phyloP scores from a whole-genome alignment of 2,888 invertebrate species.

The Pardosa pseudoannulata region DNA sequence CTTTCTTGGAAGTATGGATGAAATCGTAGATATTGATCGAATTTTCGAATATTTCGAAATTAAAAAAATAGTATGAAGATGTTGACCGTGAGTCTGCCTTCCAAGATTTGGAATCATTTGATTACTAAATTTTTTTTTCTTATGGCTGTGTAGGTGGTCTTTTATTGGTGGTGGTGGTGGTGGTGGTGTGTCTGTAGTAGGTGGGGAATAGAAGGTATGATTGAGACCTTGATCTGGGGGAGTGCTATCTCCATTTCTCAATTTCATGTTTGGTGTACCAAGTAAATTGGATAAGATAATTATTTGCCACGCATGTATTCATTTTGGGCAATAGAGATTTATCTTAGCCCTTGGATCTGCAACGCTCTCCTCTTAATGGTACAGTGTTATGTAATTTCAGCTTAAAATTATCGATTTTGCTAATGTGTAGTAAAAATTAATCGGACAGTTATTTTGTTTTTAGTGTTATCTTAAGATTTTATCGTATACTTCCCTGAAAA shows the following conservation, averaged over 20 bases:
- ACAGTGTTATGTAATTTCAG: not conserved
- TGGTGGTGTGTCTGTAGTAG: not conserved
- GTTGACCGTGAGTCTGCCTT: too few relatives aligned
- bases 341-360: not conserved
- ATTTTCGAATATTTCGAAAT: too few relatives aligned
- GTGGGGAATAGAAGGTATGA: not conserved
- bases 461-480: too few relatives aligned
- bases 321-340: not conserved
- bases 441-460: too few relatives aligned
- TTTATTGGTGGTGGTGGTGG: not conserved
- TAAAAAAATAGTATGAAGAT: too few relatives aligned
- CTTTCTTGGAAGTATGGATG: too few relatives aligned
- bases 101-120: too few relatives aligned
- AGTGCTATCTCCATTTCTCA: not conserved
- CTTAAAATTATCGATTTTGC: not conserved
- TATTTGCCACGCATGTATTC: not conserved
- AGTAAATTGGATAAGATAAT: not conserved
- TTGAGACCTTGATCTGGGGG: not conserved
- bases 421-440: too few relatives aligned
- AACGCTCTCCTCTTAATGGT: not conserved
- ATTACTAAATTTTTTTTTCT: too few relatives aligned
- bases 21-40: too few relatives aligned
- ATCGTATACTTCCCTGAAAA: too few relatives aligned
- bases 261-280: not conserved
- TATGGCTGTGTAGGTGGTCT: not conserved